Percentiles rank a stretch among this genome's conserved stretches.
These are phyloP conservation scores for Pangasius mekongensis DNA, from an alignment of 2,797 vertebrate genomes.

Conservation along the genomic window DNA sequence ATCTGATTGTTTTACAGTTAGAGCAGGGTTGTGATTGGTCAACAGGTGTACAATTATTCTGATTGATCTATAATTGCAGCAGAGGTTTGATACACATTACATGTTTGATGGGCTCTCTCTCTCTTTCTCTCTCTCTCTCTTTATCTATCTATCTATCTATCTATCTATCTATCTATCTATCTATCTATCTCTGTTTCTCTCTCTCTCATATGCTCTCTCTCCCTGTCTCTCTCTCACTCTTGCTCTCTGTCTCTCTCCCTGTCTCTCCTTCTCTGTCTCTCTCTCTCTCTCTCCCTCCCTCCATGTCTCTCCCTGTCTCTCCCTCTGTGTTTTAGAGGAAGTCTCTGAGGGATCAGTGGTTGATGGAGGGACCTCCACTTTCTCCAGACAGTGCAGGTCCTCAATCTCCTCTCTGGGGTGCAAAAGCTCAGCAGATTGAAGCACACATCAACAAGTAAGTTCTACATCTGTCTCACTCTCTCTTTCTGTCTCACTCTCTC, in stretches of 20 bases:
- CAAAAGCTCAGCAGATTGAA: constrained; percentile 65
- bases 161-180: too few relatives aligned
- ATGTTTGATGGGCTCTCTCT: background rate
- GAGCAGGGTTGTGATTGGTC: background rate
- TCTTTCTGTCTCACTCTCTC: background rate
- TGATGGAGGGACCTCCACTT: constrained; percentile 78
- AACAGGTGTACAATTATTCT: background rate
- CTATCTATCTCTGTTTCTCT: background rate
- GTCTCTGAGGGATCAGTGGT: constrained; percentile 87
- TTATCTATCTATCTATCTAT: too few relatives aligned
- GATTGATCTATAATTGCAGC: background rate
- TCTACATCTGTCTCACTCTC: background rate
- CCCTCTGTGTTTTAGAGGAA: constrained; percentile 75
- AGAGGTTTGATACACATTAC: background rate
- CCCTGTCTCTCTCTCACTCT: constrained; percentile 28
- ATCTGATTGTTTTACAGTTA: background rate
- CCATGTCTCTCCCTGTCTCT: constrained; percentile 34
- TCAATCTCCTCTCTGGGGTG: constrained; percentile 64
- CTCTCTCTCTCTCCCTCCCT: constrained; percentile 31
- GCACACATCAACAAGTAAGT: constrained; percentile 63
- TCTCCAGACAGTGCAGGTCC: constrained; percentile 62
- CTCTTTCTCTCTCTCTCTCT: too few relatives aligned
- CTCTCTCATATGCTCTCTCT: background rate
- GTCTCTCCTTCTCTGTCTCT: constrained; percentile 25
- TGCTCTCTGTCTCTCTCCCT: constrained; percentile 30